These are phyloP conservation scores for Struthio camelus DNA, from an alignment of 2,113 vertebrate species.

Conservation along the genomic window DNA sequence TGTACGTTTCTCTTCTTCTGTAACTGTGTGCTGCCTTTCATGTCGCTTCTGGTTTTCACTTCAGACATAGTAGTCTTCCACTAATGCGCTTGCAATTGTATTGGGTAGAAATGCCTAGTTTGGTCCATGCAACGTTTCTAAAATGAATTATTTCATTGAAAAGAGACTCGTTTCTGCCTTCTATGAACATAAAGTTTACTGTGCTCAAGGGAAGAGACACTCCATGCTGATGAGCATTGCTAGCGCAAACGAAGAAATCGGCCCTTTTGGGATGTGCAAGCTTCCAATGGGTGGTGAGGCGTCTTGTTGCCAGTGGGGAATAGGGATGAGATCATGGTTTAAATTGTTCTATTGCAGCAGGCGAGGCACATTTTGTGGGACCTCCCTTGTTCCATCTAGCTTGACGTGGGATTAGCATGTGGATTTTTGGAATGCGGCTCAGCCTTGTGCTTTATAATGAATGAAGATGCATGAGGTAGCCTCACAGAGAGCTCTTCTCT, in stretches of 20 bases:
- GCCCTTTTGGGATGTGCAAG: background rate
- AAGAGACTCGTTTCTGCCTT: background rate
- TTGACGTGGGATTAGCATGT: background rate
- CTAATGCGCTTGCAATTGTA: too few species aligned
- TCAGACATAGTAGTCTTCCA: background rate
- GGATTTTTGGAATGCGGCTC: background rate
- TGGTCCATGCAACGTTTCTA: background rate
- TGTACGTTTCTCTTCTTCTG: too few species aligned
- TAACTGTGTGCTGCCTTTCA: background rate
- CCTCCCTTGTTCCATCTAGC: background rate
- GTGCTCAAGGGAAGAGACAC: background rate
- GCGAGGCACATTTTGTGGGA: background rate
- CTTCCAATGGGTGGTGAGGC: background rate
- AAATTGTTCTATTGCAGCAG: background rate
- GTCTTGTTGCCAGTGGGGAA: background rate
- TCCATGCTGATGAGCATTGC: background rate
- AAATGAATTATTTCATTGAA: background rate
- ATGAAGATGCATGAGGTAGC: background rate
- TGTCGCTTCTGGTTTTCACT: background rate
- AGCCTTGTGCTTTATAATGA: too few species aligned
- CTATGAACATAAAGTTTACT: background rate
- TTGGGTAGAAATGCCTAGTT: conserved; percentile 32
- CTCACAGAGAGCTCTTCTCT: background rate
- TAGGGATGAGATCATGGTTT: accelerated
- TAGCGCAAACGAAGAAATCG: background rate